Base-by-base conservation (phyloP, 2,113 vertebrate species). In the Indicator maculatus region DNA sequence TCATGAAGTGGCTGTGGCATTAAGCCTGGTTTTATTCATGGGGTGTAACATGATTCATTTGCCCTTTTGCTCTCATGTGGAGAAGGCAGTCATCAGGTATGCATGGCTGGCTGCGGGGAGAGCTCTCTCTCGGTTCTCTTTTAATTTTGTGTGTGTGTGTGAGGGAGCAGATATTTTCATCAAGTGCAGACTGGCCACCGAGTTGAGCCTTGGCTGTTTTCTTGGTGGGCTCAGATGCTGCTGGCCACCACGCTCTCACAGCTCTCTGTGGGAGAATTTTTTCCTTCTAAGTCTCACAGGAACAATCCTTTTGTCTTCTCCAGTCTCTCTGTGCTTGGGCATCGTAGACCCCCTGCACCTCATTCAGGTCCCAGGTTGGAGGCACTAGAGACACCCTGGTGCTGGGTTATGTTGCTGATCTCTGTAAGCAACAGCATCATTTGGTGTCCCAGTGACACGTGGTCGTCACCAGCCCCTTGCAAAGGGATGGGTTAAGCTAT, bases 51-150 rank as follows among this genome's bases (percentile, higher is more conserved):
- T 82, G 93, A 95, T 94, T 95, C 92, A 30, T 93, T 97, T 97
- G 97, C 95, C 95, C 96, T 96, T 96, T 96, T 95, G 95, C 96
- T 97, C 95, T 90, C 65, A 2, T 86, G 88, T 74, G 53, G 95
- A 88, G 94, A 17, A 86, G 86, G 86, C 91, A 84, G 52, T 93
- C 95, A 90, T 95, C 93, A 96, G 5, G 28, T 92, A 89, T 89
- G 95, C 95, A 91, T 77, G 6, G 27, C 90, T 89, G 96, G 84
- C 95, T 96, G 91, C 86, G 56, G 94, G 93, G 83, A 86, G 70
- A 75, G 87, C 44, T 38, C 33, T 10, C 12, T 50, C 70, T 3
- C 2, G 66, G 53, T 61, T 47, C 8, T 36, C 58, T 17, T 41
- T 31, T 8, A 12, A 11, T 12, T 59, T 39, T 30, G 4, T 72